These are phyloP conservation scores for Python bivittatus DNA, from an alignment of 2,113 vertebrate genomes.

Conservation along the genomic window DNA sequence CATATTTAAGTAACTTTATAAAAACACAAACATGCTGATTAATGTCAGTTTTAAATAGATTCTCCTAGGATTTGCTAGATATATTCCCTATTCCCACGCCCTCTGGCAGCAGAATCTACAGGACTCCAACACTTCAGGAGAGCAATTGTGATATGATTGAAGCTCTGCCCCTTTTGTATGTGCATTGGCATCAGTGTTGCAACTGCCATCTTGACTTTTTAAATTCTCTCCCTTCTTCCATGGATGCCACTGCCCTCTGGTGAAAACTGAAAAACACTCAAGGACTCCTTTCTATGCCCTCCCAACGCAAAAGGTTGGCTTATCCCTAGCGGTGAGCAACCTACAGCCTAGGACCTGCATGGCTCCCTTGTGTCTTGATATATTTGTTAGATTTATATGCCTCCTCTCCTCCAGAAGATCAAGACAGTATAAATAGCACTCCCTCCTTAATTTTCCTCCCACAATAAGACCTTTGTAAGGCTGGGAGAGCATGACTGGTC, in stretches of 20 bases:
- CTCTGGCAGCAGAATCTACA: conserved; percentile 40
- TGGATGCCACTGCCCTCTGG: conserved; percentile 43
- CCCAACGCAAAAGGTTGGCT: no score
- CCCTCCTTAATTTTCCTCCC: background rate
- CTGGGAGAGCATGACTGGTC: background rate
- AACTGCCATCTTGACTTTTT: no score
- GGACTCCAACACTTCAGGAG: no score
- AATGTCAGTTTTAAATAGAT: conserved; percentile 68
- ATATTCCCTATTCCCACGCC: conserved; percentile 54
- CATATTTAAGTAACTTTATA: conserved; percentile 69
- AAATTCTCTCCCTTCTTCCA: no score
- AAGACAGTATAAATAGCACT: background rate
- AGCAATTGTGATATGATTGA: no score
- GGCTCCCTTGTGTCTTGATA: background rate
- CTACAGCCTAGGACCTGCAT: background rate
- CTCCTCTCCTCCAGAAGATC: background rate
- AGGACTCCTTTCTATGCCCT: conserved; percentile 18
- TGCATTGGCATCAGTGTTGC: no score
- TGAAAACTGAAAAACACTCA: conserved; percentile 49
- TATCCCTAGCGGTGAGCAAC: background rate
- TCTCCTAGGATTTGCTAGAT: conserved; percentile 65
- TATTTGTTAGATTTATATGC: background rate
- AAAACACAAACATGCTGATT: conserved; percentile 71
- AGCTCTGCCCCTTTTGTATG: no score
- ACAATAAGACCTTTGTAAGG: background rate